Evolutionary conservation across 2,888 invertebrate species (phyloP), one percentile per base, ranked within the genome.

Genomic region (Willowsia nigromaculata): DNA sequence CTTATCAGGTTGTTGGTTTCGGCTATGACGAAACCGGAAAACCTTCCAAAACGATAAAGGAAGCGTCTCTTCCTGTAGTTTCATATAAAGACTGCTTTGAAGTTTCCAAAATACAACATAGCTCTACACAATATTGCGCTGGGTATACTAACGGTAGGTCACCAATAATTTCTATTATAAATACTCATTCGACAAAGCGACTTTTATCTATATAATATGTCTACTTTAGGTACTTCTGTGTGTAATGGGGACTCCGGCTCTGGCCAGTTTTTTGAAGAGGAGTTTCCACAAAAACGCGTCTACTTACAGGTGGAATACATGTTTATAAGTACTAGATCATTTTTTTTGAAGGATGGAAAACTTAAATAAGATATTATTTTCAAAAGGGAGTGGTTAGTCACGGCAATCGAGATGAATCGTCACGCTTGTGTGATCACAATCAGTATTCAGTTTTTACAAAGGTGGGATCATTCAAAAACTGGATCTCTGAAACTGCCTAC

Each of bases 201-300:
- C 27, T 56, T 25, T 53, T 53, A 53, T 22, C 15, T 56, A 25
- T 56, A 56, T 7, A 25, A 22, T 3, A 6, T 22, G 37, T 15
- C 11, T 43, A 15, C 3, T 47, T 25, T 15, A 90, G 91, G 91
- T 11, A 91, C 91, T 13, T 78, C 90, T 2, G 91, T 88, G 0
- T 92, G 92, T 59, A 90, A 90, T 15, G 92, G 92, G 11, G 92
- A 92, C 53, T 81, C 81, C 53, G 92, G 92, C 4, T 85, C 87
- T 6, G 91, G 90, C 15, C 81, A 88, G 25, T 85, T 91, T 59
- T 91, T 91, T 78, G 86, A 89, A 78, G 91, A 91, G 7, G 89
- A 91, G 47, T 9, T 82, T 43, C 82, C 86, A 40, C 85, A 86
- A 37, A 59, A 56, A n/a, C 43, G 88, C 13, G 15, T 84, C 9